Conservation (phyloP, 1,140 invertebrate genomes). For the Trinorchestia longiramus region DNA sequence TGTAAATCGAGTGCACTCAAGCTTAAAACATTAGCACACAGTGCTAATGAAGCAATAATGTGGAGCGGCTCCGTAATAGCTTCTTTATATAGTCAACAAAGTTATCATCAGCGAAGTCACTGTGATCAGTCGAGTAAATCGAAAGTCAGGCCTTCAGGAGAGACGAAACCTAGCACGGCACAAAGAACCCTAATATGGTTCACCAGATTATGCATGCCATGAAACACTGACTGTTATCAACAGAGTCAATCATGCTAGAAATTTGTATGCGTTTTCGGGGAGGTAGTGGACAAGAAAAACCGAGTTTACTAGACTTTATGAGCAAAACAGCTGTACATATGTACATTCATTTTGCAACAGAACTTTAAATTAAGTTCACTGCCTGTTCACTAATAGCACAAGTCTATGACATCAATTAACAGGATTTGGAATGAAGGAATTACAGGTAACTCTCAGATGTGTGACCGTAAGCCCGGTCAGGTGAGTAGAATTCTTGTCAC, state of each 20-base stretch:
- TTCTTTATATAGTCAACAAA: conserved; percentile 45
- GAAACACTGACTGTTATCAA: background rate
- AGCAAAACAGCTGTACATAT: too few relatives aligned
- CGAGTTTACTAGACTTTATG: background rate
- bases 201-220: background rate
- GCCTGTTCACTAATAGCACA: background rate
- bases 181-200: background rate
- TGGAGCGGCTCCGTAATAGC: background rate
- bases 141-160: conserved; percentile 2
- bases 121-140: background rate
- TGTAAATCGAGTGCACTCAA: conserved; percentile 30
- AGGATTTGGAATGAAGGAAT: background rate
- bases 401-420: background rate
- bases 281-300: background rate
- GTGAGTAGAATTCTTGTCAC: background rate
- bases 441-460: too few relatives aligned
- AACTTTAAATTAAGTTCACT: background rate
- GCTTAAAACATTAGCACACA: background rate
- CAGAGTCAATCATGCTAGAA: background rate
- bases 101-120: conserved; percentile 11
- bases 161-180: background rate
- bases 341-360: background rate
- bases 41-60: conserved; percentile 21
- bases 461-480: too few relatives aligned
- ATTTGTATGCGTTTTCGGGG: background rate